Percentiles rank a stretch among this genome's conserved stretches.
These are phyloP conservation scores for Poecilia velifera DNA, from an alignment of 2,797 vertebrate genomes.

Conservation along the genomic window DNA sequence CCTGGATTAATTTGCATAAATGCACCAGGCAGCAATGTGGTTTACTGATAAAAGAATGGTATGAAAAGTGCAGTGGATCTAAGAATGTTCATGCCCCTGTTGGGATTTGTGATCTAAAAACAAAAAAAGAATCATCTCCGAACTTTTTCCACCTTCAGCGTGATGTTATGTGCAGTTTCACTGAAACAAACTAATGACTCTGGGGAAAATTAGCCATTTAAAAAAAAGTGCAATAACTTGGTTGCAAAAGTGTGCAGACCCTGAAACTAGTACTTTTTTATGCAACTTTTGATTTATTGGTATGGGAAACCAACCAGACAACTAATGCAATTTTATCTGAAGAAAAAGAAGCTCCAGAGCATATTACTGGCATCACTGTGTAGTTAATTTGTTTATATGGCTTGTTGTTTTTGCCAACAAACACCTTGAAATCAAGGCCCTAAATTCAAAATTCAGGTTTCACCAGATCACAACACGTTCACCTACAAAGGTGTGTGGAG, in stretches of 20 bases:
- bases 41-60: constrained; percentile 41
- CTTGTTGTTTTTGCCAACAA: too few species aligned
- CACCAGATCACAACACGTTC: neutral
- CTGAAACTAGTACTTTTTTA: neutral
- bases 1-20: constrained; percentile 77
- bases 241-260: neutral
- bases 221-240: neutral
- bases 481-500: neutral
- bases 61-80: constrained; percentile 23
- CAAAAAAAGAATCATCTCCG: neutral
- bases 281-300: neutral
- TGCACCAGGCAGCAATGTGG: constrained; percentile 65
- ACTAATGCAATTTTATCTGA: neutral
- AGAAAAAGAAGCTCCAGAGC: neutral
- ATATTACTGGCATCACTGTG: neutral
- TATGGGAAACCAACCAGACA: neutral
- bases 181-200: neutral
- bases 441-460: neutral
- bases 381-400: neutral
- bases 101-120: neutral
- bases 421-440: too few species aligned
- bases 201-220: too few species aligned
- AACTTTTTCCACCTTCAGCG: neutral
- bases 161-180: neutral
- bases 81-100: neutral